A percentile compares a stretch with the other conserved stretches of the same genome.
Conservation (phyloP, 1,140 invertebrate genomes). For the Megalopta genalis region DNA sequence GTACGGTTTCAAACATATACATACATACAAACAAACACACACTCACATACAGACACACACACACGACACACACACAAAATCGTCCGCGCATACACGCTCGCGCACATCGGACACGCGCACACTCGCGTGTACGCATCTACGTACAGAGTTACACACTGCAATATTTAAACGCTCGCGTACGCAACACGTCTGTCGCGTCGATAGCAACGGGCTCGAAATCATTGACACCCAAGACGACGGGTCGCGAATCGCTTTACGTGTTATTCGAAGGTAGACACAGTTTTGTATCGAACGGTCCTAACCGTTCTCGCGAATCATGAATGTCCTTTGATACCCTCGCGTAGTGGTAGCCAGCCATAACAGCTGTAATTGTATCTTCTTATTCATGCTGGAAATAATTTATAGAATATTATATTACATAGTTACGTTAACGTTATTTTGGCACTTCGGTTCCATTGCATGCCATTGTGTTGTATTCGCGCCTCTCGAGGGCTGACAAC, state of each 20-base stretch:
- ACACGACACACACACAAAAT: slow-evolving; percentile 45
- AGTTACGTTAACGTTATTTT: background rate
- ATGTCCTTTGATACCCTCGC: slow-evolving; percentile 18
- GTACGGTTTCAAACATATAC: slow-evolving; percentile 72
- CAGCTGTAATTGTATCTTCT: background rate
- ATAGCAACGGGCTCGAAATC: background rate
- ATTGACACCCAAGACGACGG: background rate
- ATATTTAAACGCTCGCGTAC: background rate
- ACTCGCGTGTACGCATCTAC: slow-evolving; percentile 12
- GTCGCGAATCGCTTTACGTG: background rate
- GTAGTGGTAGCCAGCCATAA: background rate
- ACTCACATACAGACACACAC: slow-evolving; percentile 1
- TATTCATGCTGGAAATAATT: background rate
- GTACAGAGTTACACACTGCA: background rate
- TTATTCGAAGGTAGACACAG: background rate
- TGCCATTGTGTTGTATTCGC: slow-evolving; percentile 3
- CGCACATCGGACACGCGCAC: slow-evolving; percentile 23
- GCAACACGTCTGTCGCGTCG: background rate
- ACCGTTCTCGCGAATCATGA: background rate
- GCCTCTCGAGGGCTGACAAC: background rate
- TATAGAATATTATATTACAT: slow-evolving; percentile 5
- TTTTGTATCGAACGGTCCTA: background rate
- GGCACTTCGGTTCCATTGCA: slow-evolving; percentile 13
- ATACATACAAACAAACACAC: slow-evolving; percentile 16
- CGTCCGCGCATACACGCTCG: background rate